A percentile compares a stretch with the other conserved stretches of the same genome.
phyloP scores from a whole-genome alignment of 1,140 invertebrate species.

The honey bee (Apis mellifera) region Amel_HAv3.1 CM009937.2:8384501-8385000 shows the following conservation, averaged over 20 bases:
- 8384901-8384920: neutral
- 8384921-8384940: conserved; percentile 33
- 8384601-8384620: too few species aligned
- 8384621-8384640: too few species aligned
- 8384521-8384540: too few species aligned
- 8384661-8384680: too few species aligned
- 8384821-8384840: conserved; percentile 31
- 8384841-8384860: conserved; percentile 24
- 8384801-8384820: neutral
- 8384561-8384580: too few species aligned
- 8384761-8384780: neutral
- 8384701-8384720: neutral
- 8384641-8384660: too few species aligned
- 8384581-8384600: too few species aligned
- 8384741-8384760: neutral
- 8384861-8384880: conserved; percentile 28
- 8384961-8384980: conserved; percentile 2
- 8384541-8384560: too few species aligned
- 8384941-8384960: conserved; percentile 27
- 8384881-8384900: conserved; percentile 42
- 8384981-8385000: conserved; percentile 32
- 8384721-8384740: neutral
- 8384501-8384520: too few species aligned
- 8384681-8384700: too few species aligned
- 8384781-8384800: neutral